A percentile compares a stretch with the other conserved stretches of the same genome.
phyloP scores from a whole-genome alignment of 2,113 vertebrate genomes.

The Origma solitaria region DNA sequence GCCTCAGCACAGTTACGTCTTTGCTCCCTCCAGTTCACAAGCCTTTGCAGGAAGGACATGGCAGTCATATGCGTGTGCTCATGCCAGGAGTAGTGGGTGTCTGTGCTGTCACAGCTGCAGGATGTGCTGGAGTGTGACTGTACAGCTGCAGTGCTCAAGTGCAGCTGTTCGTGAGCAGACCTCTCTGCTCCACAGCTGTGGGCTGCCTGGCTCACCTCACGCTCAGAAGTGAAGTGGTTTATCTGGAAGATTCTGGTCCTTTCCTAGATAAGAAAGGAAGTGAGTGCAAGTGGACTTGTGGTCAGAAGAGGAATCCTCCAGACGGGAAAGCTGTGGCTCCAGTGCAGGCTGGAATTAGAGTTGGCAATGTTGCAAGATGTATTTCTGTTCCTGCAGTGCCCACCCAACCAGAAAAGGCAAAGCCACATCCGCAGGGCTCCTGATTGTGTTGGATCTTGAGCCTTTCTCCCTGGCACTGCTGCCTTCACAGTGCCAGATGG shows the following conservation, averaged over 20 bases:
- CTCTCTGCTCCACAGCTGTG: background rate
- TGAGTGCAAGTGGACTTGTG: background rate
- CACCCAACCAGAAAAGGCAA: background rate
- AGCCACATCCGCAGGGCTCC: background rate
- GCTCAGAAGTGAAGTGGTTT: background rate
- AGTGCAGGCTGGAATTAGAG: background rate
- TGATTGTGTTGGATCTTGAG: background rate
- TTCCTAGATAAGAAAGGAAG: background rate
- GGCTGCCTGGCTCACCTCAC: background rate
- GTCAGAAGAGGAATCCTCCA: background rate
- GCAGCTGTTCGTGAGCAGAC: background rate
- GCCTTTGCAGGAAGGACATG: background rate
- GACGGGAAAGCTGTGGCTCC: background rate
- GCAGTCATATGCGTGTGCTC: rapidly evolving
- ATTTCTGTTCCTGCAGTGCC: background rate
- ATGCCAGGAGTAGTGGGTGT: rapidly evolving
- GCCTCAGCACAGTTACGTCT: background rate
- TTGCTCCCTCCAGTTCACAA: background rate
- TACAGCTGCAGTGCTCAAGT: background rate
- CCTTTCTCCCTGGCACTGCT: background rate
- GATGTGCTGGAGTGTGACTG: background rate
- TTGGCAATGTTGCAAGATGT: background rate
- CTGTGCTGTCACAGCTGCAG: background rate
- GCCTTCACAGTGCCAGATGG: background rate
- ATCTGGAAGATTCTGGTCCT: background rate